Evolutionary conservation across 2,797 vertebrate genomes (phyloP).

Genomic region (Mormyrops boulengeri): DNA sequence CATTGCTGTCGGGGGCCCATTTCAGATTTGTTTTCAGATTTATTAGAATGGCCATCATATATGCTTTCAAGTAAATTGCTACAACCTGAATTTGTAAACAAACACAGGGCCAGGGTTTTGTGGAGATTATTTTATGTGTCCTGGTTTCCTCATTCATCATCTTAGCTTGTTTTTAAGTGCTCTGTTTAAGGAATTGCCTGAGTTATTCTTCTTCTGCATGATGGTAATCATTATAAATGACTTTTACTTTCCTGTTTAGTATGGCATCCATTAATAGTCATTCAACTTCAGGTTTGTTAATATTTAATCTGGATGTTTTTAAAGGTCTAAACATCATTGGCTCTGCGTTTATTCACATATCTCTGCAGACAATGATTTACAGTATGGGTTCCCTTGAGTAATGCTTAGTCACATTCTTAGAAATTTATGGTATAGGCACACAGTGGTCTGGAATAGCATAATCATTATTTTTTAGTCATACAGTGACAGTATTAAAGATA

Average conservation of each 20-base stretch:
- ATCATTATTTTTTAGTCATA: neutral
- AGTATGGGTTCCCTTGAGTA: neutral
- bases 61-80: constrained; percentile 11
- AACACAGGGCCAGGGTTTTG: neutral
- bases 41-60: neutral
- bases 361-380: constrained; percentile 17
- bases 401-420: neutral
- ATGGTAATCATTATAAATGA: constrained; percentile 38
- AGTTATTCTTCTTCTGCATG: constrained; percentile 21
- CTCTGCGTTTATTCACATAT: constrained; percentile 33
- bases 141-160: constrained; percentile 21
- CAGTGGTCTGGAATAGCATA: neutral
- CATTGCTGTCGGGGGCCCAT: neutral
- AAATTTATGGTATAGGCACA: neutral
- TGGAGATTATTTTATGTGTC: constrained; percentile 1
- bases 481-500: neutral
- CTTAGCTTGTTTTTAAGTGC: constrained; percentile 22
- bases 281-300: constrained; percentile 5
- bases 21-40: constrained; percentile 3
- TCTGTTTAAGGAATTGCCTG: constrained; percentile 9
- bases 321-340: constrained; percentile 8
- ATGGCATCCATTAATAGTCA: constrained; percentile 19
- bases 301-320: constrained; percentile 20
- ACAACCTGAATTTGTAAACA: neutral
- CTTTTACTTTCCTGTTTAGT: constrained; percentile 11